Conservation (phyloP, 2,888 invertebrate species). For the Morpho helenor region DNA sequence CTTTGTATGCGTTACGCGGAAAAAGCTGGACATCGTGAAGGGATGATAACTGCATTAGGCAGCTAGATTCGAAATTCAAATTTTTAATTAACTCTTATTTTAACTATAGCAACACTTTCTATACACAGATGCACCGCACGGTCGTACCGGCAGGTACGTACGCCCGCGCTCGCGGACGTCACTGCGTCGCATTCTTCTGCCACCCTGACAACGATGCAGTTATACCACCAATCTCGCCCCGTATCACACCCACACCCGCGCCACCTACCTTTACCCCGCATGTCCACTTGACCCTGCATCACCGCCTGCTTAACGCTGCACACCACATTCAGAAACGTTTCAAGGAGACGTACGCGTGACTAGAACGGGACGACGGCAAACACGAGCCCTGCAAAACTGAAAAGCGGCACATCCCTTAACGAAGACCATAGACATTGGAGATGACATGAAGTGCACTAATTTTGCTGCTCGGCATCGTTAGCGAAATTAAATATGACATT, state of each 20-base stretch:
- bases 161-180: slow-evolving; percentile 82
- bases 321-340: slow-evolving; percentile 85
- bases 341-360: slow-evolving; percentile 83
- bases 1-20: too few species aligned
- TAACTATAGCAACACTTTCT: background rate
- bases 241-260: slow-evolving; percentile 53
- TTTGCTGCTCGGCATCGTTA: too few species aligned
- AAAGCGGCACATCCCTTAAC: too few species aligned
- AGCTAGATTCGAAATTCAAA: too few species aligned
- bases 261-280: slow-evolving; percentile 64
- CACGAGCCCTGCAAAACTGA: slow-evolving; percentile 31
- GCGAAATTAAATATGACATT: too few species aligned
- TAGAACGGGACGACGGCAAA: slow-evolving; percentile 42
- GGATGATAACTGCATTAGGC: too few species aligned
- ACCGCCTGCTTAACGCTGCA: slow-evolving; percentile 83
- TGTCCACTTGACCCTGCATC: slow-evolving; percentile 64
- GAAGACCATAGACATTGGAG: too few species aligned
- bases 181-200: slow-evolving; percentile 88
- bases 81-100: too few species aligned
- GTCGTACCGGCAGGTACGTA: slow-evolving; percentile 83
- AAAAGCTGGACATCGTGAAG: too few species aligned
- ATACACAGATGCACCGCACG: slow-evolving; percentile 83
- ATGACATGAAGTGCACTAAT: too few species aligned
- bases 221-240: slow-evolving; percentile 73
- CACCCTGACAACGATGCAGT: slow-evolving; percentile 82